phyloP scores from a whole-genome alignment of 2,888 invertebrate genomes.

The Macrophya alboannulata region DNA sequence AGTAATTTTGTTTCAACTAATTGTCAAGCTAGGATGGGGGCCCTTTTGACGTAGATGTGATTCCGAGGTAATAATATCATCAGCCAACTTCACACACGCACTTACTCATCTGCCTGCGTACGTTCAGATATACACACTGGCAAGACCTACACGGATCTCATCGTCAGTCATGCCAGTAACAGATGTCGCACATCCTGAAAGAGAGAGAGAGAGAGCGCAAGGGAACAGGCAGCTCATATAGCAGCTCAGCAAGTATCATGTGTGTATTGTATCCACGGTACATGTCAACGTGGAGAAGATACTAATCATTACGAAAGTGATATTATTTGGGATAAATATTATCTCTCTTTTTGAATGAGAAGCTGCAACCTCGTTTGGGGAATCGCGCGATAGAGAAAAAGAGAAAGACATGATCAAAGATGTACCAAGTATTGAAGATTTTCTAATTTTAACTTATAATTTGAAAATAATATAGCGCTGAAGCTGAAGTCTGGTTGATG shows the following conservation, averaged over 20 bases:
- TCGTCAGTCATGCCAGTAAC: slow-evolving; percentile 40
- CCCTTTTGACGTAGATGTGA: background rate
- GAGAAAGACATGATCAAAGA: background rate
- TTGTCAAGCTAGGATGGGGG: background rate
- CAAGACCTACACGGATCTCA: slow-evolving; percentile 12
- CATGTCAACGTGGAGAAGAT: slow-evolving; percentile 1
- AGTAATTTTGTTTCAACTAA: background rate
- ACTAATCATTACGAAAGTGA: background rate
- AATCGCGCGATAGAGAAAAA: too few species aligned
- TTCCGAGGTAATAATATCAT: slow-evolving; percentile 6
- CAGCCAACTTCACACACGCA: background rate
- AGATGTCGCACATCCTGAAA: slow-evolving; percentile 39
- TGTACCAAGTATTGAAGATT: background rate
- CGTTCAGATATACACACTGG: background rate
- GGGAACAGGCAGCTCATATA: slow-evolving; percentile 48
- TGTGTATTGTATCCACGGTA: slow-evolving; percentile 4
- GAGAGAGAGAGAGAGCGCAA: slow-evolving; percentile 15
- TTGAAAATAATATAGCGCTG: too few species aligned
- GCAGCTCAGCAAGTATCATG: slow-evolving; percentile 48
- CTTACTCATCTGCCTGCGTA: background rate
- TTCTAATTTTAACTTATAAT: background rate
- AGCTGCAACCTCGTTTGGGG: background rate
- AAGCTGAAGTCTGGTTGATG: background rate
- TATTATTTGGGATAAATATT: background rate
- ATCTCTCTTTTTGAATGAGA: too few species aligned